Percentiles rank a stretch among this genome's conserved stretches.
Conservation (phyloP, 1,140 invertebrate species). For the Cecropterus lyciades region DNA sequence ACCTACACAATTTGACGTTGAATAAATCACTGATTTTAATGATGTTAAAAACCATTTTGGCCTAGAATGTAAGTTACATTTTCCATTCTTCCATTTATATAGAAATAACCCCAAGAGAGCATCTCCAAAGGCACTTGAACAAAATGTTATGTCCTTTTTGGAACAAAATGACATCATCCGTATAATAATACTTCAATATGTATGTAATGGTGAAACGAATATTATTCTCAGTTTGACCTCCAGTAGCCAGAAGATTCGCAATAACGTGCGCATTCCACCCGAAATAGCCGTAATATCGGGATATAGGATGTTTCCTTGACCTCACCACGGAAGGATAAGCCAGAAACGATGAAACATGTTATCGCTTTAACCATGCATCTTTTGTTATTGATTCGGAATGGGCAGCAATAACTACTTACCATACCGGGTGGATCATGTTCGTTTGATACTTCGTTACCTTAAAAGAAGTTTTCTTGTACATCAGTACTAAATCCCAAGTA, state of each 20-base stretch:
- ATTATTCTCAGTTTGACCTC: conserved; percentile 9
- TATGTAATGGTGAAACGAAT: conserved; percentile 19
- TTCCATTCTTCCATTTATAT: no score
- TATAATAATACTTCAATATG: conserved; percentile 16
- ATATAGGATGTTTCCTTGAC: background rate
- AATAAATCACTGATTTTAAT: no score
- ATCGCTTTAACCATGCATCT: background rate
- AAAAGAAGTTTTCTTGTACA: no score
- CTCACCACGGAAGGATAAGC: background rate
- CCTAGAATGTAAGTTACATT: no score
- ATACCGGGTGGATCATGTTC: no score
- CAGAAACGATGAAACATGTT: background rate
- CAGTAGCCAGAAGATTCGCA: conserved; percentile 3
- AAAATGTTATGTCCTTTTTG: conserved; percentile 2
- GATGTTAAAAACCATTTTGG: no score
- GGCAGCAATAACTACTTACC: no score
- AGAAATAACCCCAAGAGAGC: no score
- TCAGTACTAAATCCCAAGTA: no score
- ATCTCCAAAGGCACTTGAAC: background rate
- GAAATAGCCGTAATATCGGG: conserved; percentile 9
- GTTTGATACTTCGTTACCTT: no score
- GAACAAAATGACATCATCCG: background rate
- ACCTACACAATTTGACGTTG: no score
- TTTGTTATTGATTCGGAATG: no score
- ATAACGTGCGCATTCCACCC: conserved; percentile 27